Conservation (phyloP, 1,140 invertebrate species). For the Helicoverpa zea region DNA sequence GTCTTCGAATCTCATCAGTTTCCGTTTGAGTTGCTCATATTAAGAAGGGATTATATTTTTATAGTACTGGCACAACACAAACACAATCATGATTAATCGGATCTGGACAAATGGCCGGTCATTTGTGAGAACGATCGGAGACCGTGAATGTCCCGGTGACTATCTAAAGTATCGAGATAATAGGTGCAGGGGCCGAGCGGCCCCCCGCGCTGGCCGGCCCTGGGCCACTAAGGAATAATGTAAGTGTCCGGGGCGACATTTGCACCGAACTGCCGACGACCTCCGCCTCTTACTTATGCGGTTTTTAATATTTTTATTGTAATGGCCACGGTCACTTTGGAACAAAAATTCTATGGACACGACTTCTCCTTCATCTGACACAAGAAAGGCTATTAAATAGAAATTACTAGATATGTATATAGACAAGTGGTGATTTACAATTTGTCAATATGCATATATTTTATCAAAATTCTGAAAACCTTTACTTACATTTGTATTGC, state of each 20-base stretch:
- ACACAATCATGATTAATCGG: constrained; percentile 85
- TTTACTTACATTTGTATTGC: too few species aligned
- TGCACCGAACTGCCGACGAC: constrained; percentile 84
- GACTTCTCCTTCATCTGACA: neutral
- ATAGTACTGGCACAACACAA: constrained; percentile 69
- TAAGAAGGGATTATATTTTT: constrained; percentile 83
- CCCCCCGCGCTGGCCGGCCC: constrained; percentile 14
- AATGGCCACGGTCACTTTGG: constrained; percentile 73
- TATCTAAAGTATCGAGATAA: constrained; percentile 87
- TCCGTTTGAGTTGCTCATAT: constrained; percentile 56
- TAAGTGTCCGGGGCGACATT: constrained; percentile 85
- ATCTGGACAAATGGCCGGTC: constrained; percentile 83
- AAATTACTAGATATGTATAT: too few species aligned
- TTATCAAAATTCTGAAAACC: too few species aligned
- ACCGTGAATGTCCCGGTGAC: constrained; percentile 78
- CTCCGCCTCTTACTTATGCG: constrained; percentile 85
- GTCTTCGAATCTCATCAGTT: constrained; percentile 63
- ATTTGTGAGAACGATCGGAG: constrained; percentile 79
- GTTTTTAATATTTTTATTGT: constrained; percentile 87
- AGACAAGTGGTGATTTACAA: too few species aligned
- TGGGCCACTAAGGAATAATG: constrained; percentile 79
- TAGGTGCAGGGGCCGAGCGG: constrained; percentile 69
- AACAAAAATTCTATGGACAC: constrained; percentile 58
- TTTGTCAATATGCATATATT: too few species aligned
- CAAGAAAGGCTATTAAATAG: too few species aligned